These are phyloP conservation scores for Dolichopus griseipennis DNA, from an alignment of 2,888 invertebrate species.

Conservation along the genomic window DNA sequence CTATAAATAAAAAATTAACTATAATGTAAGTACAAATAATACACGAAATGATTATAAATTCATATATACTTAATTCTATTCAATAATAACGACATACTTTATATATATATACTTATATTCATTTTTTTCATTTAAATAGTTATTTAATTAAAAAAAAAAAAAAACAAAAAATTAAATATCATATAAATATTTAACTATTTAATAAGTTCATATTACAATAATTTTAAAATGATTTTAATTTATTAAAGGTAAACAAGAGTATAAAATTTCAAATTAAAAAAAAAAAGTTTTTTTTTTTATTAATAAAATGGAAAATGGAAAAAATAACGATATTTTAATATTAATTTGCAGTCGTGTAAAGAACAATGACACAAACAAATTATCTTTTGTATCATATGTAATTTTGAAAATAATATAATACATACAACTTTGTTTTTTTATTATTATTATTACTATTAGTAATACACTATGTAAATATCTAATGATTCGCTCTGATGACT, in stretches of 20 bases:
- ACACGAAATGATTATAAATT: too few species aligned
- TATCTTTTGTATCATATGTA: not conserved
- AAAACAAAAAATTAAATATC: too few species aligned
- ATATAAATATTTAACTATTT: too few species aligned
- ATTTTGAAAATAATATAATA: not conserved
- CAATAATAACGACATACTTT: too few species aligned
- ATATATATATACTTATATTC: too few species aligned
- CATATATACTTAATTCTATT: too few species aligned
- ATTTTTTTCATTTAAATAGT: too few species aligned
- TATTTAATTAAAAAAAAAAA: too few species aligned
- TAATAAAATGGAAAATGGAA: not conserved
- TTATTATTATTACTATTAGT: not conserved
- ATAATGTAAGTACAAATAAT: too few species aligned
- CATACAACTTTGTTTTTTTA: not conserved
- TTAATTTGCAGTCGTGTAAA: not conserved
- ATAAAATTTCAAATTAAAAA: constrained; percentile 1
- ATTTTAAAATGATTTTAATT: not conserved
- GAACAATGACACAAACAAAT: not conserved
- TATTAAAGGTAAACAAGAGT: not conserved
- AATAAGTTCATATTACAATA: too few species aligned
- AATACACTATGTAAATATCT: not conserved
- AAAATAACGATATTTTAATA: not conserved
- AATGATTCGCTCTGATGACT: not conserved
- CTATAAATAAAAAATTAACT: too few species aligned
- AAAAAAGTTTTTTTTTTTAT: not conserved